Evolutionary conservation across 2,888 invertebrate genomes (phyloP).

Genomic region (Meliscaeva auricollis): DNA sequence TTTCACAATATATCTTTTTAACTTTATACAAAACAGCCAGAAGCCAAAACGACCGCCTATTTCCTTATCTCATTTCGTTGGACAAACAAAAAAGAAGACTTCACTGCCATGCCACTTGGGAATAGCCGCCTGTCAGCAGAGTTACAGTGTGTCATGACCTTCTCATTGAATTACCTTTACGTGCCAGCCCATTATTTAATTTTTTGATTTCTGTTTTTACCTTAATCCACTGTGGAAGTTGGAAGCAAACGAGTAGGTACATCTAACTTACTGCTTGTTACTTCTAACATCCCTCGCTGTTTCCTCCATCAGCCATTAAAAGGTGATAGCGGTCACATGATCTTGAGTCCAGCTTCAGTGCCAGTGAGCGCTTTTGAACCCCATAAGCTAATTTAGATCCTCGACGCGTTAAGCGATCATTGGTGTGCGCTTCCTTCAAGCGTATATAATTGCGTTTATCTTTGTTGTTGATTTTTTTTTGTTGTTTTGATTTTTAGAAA

Average conservation of each 20-base stretch:
- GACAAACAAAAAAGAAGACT: constrained; percentile 25
- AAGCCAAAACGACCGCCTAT: constrained; percentile 58
- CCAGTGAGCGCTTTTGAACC: constrained; percentile 62
- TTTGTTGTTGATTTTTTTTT: constrained; percentile 12
- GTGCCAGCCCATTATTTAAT: constrained; percentile 68
- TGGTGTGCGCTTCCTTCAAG: constrained; percentile 63
- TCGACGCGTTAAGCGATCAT: constrained; percentile 71
- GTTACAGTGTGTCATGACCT: constrained; percentile 66
- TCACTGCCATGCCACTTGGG: constrained; percentile 58
- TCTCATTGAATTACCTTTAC: constrained; percentile 67
- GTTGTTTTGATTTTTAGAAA: no score
- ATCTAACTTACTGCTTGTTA: background rate
- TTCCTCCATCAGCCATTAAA: background rate
- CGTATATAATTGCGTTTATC: constrained; percentile 48
- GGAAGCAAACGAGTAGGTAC: no score
- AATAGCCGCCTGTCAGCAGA: constrained; percentile 62
- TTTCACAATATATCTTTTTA: background rate
- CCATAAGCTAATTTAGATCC: constrained; percentile 76
- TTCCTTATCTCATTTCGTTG: constrained; percentile 33
- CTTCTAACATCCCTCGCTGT: background rate
- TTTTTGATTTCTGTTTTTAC: constrained; percentile 25
- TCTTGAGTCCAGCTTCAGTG: constrained; percentile 22
- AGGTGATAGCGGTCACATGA: constrained; percentile 42
- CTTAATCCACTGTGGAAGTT: background rate
- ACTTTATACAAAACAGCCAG: constrained; percentile 42